These are phyloP conservation scores for Alligator mississippiensis DNA, from an alignment of 2,113 vertebrate species.

Conservation along the genomic window DNA sequence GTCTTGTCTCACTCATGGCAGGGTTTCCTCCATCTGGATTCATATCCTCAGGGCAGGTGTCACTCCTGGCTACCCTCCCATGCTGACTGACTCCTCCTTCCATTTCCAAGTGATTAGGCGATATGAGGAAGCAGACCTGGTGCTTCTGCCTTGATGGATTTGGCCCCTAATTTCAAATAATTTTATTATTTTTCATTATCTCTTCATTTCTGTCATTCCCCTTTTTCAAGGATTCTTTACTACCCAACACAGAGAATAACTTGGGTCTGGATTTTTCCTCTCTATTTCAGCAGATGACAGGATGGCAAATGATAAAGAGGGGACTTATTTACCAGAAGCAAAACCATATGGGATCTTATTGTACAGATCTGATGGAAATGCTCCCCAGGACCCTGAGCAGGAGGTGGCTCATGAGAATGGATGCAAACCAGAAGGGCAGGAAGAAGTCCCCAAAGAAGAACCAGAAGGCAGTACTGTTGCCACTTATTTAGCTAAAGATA, in stretches of 20 bases:
- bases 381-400: not conserved
- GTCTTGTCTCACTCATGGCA: accelerated
- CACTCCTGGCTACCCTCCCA: not conserved
- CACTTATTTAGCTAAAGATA: accelerated
- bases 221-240: not conserved
- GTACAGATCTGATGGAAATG: not conserved
- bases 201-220: not conserved
- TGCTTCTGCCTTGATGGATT: not conserved
- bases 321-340: not conserved
- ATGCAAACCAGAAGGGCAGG: accelerated
- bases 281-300: not conserved
- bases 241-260: not conserved
- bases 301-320: not conserved
- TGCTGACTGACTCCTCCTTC: not conserved
- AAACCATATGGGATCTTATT: accelerated
- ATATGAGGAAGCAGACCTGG: not conserved
- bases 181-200: not conserved
- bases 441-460: not conserved
- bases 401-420: accelerated
- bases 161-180: not conserved
- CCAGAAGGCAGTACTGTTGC: not conserved
- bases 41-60: not conserved
- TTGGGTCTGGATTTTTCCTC: not conserved
- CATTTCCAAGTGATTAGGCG: not conserved
- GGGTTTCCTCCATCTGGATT: not conserved